phyloP scores from a whole-genome alignment of 2,113 vertebrate species.

The Oophaga pumilio region DNA sequence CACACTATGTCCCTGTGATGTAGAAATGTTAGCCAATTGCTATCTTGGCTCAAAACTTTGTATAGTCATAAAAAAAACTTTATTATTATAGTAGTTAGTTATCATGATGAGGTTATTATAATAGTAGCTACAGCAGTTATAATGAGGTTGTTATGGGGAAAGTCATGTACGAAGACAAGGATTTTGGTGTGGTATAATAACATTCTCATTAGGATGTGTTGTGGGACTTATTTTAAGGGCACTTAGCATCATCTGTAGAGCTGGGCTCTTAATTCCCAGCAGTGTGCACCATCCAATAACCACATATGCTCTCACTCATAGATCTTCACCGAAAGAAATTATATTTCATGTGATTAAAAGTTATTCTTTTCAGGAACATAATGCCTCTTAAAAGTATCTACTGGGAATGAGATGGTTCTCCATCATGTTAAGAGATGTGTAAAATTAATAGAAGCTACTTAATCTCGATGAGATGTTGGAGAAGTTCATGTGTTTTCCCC shows the following conservation, averaged over 20 bases:
- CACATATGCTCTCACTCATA: constrained; percentile 22
- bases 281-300: constrained; percentile 16
- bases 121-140: not conserved
- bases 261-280: constrained; percentile 30
- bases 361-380: not conserved
- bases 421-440: not conserved
- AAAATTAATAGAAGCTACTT: not conserved
- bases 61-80: not conserved
- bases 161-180: not conserved
- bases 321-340: not conserved
- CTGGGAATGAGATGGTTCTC: not conserved
- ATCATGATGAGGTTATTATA: not conserved
- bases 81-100: not conserved
- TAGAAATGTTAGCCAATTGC: not conserved
- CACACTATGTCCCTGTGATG: not conserved
- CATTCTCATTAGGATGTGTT: constrained; percentile 27
- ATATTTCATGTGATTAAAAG: not conserved
- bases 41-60: not conserved
- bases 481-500: not conserved
- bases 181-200: constrained; percentile 33
- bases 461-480: not conserved
- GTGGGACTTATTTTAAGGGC: constrained; percentile 38
- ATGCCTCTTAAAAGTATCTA: not conserved
- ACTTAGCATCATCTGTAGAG: constrained; percentile 40
- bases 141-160: constrained; percentile 29